Evolutionary conservation across 2,113 vertebrate genomes (phyloP).

Genomic region (Pantherophis guttatus): DNA sequence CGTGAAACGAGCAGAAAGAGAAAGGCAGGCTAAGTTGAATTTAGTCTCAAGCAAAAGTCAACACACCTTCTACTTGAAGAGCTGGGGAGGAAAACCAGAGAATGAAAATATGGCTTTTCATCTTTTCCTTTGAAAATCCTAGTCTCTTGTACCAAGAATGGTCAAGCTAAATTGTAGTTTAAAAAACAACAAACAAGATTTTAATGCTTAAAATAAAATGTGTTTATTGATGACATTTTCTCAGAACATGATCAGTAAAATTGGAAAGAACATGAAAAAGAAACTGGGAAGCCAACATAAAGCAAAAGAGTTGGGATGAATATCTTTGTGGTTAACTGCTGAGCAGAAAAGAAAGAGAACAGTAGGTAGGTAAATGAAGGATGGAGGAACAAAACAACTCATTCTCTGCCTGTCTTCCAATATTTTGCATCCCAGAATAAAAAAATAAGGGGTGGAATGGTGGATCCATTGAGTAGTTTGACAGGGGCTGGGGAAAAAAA

Average conservation of each 20-base stretch:
- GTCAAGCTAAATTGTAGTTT: conserved; percentile 9
- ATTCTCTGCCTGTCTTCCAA: conserved; percentile 76
- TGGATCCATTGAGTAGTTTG: conserved; percentile 66
- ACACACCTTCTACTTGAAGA: conserved; percentile 10
- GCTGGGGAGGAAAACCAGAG: conserved; percentile 20
- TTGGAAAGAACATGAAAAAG: conserved; percentile 37
- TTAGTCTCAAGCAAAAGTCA: conserved; percentile 48
- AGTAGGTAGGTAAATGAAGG: conserved; percentile 32
- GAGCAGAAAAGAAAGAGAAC: conserved; percentile 29
- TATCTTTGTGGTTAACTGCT: conserved; percentile 69
- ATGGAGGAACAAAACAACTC: conserved; percentile 75
- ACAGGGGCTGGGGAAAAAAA: conserved; percentile 54
- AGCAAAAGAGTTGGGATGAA: conserved; percentile 38
- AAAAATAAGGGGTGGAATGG: conserved; percentile 28
- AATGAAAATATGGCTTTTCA: conserved; percentile 18
- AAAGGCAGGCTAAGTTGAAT: conserved; percentile 30
- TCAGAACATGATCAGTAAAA: conserved; percentile 22
- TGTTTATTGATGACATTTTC: conserved; percentile 53
- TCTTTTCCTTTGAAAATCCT: neutral
- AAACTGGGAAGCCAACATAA: conserved; percentile 43
- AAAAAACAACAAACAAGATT: conserved; percentile 19
- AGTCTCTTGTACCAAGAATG: neutral
- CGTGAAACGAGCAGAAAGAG: conserved; percentile 42
- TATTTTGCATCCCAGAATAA: conserved; percentile 79
- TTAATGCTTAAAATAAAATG: conserved; percentile 26